phyloP scores from a whole-genome alignment of 2,888 invertebrate species.

The Tridacna gigas region DNA sequence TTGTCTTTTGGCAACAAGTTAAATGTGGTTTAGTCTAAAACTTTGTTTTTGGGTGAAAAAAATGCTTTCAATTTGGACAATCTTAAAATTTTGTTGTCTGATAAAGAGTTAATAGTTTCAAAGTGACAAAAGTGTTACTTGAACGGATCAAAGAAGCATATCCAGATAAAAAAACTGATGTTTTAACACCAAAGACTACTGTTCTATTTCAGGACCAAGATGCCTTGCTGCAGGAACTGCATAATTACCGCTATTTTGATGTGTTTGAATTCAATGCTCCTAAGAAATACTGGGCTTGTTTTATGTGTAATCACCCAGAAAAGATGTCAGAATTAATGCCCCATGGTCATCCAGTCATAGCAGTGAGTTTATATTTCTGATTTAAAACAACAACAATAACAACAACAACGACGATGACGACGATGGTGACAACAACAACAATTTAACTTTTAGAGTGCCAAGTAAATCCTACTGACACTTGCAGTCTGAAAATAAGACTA shows the following conservation, averaged over 20 bases:
- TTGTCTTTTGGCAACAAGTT: too few relatives aligned
- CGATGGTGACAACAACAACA: too few relatives aligned
- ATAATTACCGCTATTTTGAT: slow-evolving; percentile 95
- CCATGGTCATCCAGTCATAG: slow-evolving; percentile 93
- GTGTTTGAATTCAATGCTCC: slow-evolving; percentile 92
- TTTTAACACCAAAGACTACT: too few relatives aligned
- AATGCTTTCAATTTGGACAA: too few relatives aligned
- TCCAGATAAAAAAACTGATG: background rate
- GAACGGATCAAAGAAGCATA: background rate
- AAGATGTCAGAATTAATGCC: slow-evolving; percentile 92
- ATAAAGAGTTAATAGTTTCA: background rate
- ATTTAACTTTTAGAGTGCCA: too few relatives aligned
- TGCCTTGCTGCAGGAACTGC: slow-evolving; percentile 92
- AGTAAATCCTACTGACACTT: background rate
- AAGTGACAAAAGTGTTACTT: background rate
- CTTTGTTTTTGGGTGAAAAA: too few relatives aligned
- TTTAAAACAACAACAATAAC: too few relatives aligned
- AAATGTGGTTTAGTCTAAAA: too few relatives aligned
- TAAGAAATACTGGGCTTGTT: slow-evolving; percentile 93
- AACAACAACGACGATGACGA: too few relatives aligned
- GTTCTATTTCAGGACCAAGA: slow-evolving; percentile 88
- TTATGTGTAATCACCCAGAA: slow-evolving; percentile 96
- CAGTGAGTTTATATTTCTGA: slow-evolving; percentile 83
- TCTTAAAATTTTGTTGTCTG: too few relatives aligned
- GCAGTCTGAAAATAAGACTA: background rate